Base-by-base conservation (phyloP, 2,888 invertebrate species). In the Ptilodon capucinus region DNA sequence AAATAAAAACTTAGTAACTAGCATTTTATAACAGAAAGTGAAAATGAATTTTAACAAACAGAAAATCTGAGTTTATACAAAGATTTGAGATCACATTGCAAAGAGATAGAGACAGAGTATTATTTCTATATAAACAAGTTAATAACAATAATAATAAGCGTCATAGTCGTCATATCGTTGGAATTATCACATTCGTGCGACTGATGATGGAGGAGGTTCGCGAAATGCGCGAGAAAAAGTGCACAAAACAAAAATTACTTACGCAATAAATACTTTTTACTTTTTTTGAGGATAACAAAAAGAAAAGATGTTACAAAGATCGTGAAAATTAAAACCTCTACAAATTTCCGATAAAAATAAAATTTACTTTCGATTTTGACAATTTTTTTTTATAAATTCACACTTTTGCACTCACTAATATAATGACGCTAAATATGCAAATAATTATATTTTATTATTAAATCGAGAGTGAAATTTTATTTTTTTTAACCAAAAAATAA, bases 61-160 rank as follows among this genome's bases (percentile, higher is more conserved):
- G 40, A 25, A n/a, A 40, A 16, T 25, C 25, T 11, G 14, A 40
- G 52, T 70, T 74, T 71, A 57, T 68, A 74, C 63, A 74, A 60
- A 69, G 71, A 60, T 61, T 68, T 76, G 76, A 76, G 76, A 76
- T 76, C 76, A 76, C 54, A 68, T 61, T 50, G 52, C 46, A 51
- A 54, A 57, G 44, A 56, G 50, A 65, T 48, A 60, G 55, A 52
- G 46, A 61, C 59, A 66, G 45, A 60, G 57, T 21, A 63, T 55
- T 49, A 59, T 60, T 51, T 57, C 49, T 69, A 67, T 51, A 59
- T 52, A 58, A 61, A 64, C 57, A 59, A 41, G 42, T 57, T 52
- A 25, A 59, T 60, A 60, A 61, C 55, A 63, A 64, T 45, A 59
- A 55, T 51, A n/a, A 47, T 57, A 55, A 55, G 58, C 57, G 71